Evolutionary conservation across 2,888 invertebrate species (phyloP).

Genomic region (Drosophila melanosoma): DNA sequence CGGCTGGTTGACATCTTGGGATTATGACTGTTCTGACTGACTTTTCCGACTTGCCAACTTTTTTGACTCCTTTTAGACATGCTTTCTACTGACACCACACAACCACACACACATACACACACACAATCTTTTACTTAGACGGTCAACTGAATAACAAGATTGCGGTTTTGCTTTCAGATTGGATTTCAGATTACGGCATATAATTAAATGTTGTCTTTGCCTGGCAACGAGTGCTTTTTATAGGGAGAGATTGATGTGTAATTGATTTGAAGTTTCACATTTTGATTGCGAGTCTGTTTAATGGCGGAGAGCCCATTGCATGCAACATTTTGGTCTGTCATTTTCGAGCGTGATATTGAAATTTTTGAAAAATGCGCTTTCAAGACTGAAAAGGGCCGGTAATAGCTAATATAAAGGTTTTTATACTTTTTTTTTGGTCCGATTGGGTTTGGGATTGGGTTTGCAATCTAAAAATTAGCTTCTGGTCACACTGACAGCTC

Average conservation of each 20-base stretch:
- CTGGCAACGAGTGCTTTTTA: neutral
- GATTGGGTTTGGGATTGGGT: neutral
- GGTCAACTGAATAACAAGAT: slow-evolving; percentile 23
- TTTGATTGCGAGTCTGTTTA: neutral
- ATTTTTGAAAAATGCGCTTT: neutral
- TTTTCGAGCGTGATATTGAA: neutral
- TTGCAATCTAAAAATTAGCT: neutral
- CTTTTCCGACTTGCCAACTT: slow-evolving; percentile 19
- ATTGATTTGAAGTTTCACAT: neutral
- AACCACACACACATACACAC: slow-evolving; percentile 2
- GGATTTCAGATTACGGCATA: neutral
- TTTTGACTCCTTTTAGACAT: slow-evolving; percentile 4
- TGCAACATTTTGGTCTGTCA: neutral
- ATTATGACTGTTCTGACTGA: slow-evolving; percentile 37
- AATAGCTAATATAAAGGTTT: neutral
- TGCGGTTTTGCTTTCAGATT: slow-evolving; percentile 6
- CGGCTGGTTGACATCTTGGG: slow-evolving; percentile 53
- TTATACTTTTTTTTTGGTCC: neutral
- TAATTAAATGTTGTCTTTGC: neutral
- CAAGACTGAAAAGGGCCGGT: neutral
- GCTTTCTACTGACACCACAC: no score
- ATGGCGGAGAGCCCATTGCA: neutral
- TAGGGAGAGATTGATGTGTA: neutral
- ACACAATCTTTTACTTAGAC: neutral
- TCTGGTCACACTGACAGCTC: neutral